Evolutionary conservation across 2,888 invertebrate species (phyloP), one percentile per base, ranked within the genome.

Genomic region (Cyclophora albipunctata): DNA sequence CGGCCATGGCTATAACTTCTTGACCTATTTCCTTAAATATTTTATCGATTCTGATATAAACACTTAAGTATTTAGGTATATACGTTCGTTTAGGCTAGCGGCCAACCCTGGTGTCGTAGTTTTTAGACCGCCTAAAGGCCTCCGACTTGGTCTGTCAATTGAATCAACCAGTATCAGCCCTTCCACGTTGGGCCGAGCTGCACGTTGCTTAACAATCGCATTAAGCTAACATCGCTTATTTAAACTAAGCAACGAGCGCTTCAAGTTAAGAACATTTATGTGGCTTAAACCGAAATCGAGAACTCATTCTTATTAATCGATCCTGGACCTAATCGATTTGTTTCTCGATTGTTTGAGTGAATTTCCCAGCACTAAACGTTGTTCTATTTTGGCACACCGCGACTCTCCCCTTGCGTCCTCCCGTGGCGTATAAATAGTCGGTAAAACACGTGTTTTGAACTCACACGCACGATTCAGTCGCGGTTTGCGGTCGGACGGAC

Each of bases 371-470:
- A 56, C 61, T 64, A 62, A 47, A 44, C 35, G 35, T 37, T 43
- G 42, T 55, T 66, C 65, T 71, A 69, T 75, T 71, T 75, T 67
- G 50, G 67, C 66, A 62, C 68, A 68, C 60, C 63, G 49, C 65
- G 59, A 62, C 55, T 53, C 59, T 54, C 55, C 60, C 59, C 58
- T 54, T 70, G 73, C 75, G 76, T 70, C 73, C 67, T 75, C 78
- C 75, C 79, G 71, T 69, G 52, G 41, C 20, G 59, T 81, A 83
- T 73, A 76, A 79, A 83, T 84, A 84, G 78, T 67, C 54, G 59
- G 75, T 67, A 73, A 71, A 74, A 69, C 73, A 75, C 71, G 69
- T 73, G 78, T 66, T 58, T 62, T 59, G 63, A 51, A 45, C 45
- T 50, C 53, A 47, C 49, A 45, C 45, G 48, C 53, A 47, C 49